Evolutionary conservation across 2,888 invertebrate species (phyloP).

Genomic region (Minunthozetes semirufus): DNA sequence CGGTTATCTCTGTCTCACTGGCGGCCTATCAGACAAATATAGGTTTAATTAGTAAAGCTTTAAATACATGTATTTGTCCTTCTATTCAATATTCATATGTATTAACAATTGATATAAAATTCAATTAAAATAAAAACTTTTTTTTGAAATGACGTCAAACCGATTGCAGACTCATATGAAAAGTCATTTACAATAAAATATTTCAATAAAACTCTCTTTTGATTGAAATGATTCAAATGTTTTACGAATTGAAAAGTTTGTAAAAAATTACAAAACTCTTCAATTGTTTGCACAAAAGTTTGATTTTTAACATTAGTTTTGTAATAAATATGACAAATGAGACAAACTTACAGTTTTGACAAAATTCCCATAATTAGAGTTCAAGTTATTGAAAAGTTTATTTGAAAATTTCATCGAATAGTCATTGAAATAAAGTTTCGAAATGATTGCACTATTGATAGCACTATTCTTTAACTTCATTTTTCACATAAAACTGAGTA

Average conservation of each 20-base stretch:
- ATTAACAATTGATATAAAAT: background rate
- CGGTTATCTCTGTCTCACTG: slow-evolving; percentile 38
- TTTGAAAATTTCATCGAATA: slow-evolving; percentile 23
- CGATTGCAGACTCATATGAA: background rate
- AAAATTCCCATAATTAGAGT: background rate
- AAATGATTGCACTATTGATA: background rate
- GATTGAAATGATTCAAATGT: too few species aligned
- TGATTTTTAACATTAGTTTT: too few species aligned
- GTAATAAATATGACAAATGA: background rate
- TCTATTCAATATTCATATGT: background rate
- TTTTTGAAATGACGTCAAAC: background rate
- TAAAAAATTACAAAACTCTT: too few species aligned
- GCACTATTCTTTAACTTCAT: slow-evolving; percentile 24
- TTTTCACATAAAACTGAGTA: background rate
- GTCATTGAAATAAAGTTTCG: slow-evolving; percentile 5
- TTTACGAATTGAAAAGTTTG: too few species aligned
- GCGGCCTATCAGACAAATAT: slow-evolving; percentile 36
- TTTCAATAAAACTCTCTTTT: too few species aligned
- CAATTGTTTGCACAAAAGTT: background rate
- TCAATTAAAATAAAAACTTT: background rate
- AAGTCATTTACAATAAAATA: background rate
- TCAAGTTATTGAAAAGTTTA: slow-evolving; percentile 10
- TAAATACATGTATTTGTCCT: background rate
- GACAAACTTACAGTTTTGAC: background rate
- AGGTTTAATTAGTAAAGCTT: background rate